phyloP scores from a whole-genome alignment of 2,888 invertebrate species.

The Rhagium mordax region DNA sequence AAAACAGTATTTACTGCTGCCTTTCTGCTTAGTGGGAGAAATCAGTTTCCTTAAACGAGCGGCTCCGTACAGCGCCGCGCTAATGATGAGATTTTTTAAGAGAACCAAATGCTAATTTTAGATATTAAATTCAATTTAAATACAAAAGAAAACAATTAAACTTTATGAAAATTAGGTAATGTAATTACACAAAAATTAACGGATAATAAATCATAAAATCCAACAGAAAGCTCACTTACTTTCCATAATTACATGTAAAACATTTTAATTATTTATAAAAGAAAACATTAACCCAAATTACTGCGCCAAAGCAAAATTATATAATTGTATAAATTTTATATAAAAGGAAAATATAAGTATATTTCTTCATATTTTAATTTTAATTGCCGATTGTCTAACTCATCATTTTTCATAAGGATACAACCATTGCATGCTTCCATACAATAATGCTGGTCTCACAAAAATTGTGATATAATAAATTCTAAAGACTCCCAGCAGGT shows the following conservation, averaged over 20 bases:
- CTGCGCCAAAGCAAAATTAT: conserved; percentile 2
- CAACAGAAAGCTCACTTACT: conserved; percentile 27
- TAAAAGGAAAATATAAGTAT: conserved; percentile 8
- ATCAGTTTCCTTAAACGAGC: neutral
- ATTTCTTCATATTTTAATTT: conserved; percentile 19
- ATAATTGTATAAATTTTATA: conserved; percentile 28
- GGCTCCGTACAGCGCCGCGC: neutral
- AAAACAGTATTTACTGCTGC: too few relatives aligned
- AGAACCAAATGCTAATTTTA: conserved; percentile 17
- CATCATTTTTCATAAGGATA: conserved; percentile 1
- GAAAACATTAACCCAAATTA: conserved; percentile 25
- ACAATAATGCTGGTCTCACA: conserved; percentile 9
- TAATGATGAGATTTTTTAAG: conserved; percentile 28
- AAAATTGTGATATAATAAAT: conserved; percentile 9
- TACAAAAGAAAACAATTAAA: conserved; percentile 31
- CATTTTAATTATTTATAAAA: conserved; percentile 29
- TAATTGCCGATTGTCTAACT: conserved; percentile 29
- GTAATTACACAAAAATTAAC: conserved; percentile 30
- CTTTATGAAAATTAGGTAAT: conserved; percentile 24
- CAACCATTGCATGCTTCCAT: neutral
- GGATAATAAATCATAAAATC: conserved; percentile 32
- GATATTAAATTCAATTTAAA: conserved; percentile 29
- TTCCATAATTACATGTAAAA: conserved; percentile 23
- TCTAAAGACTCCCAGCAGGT: conserved; percentile 17
- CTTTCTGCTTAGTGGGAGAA: too few relatives aligned